These are phyloP conservation scores for Belonocnema kinseyi DNA, from an alignment of 1,140 invertebrate species.

Conservation along the genomic window DNA sequence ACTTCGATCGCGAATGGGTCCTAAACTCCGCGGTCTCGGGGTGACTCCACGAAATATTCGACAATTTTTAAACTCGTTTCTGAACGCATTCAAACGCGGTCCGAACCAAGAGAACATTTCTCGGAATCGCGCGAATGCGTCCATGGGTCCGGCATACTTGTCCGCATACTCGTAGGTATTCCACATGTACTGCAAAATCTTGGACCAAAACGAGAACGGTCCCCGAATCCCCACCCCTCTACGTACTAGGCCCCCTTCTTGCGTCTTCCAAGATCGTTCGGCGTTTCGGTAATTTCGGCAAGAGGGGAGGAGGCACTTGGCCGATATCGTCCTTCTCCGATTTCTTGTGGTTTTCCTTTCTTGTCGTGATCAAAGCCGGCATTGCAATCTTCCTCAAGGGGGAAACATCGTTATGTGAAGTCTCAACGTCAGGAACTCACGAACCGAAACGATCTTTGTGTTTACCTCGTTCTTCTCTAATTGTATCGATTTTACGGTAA, in stretches of 20 bases:
- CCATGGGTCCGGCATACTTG: constrained; percentile 54
- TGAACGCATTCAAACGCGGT: constrained; percentile 66
- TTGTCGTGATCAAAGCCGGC: constrained; percentile 31
- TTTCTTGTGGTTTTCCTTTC: constrained; percentile 42
- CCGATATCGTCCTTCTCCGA: constrained; percentile 22
- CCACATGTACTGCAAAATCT: constrained; percentile 55
- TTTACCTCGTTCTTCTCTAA: constrained; percentile 27
- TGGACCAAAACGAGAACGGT: constrained; percentile 54
- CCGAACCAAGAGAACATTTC: constrained; percentile 62
- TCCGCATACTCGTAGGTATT: constrained; percentile 56
- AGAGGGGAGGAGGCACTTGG: neutral
- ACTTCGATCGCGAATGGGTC: neutral
- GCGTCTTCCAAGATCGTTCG: constrained; percentile 39
- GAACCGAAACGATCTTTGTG: constrained; percentile 14
- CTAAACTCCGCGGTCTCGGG: constrained; percentile 15
- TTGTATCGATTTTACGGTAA: constrained; percentile 31
- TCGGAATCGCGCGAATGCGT: constrained; percentile 61
- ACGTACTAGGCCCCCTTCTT: constrained; percentile 44
- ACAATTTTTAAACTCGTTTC: constrained; percentile 74
- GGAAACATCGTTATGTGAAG: constrained; percentile 14
- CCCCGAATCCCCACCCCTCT: constrained; percentile 45
- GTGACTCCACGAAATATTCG: constrained; percentile 67
- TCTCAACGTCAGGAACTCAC: constrained; percentile 1
- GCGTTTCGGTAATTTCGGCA: constrained; percentile 41
- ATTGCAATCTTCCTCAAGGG: constrained; percentile 19